Base-by-base conservation (phyloP, 2,888 invertebrate species). In the Hanleya hanleyi region DNA sequence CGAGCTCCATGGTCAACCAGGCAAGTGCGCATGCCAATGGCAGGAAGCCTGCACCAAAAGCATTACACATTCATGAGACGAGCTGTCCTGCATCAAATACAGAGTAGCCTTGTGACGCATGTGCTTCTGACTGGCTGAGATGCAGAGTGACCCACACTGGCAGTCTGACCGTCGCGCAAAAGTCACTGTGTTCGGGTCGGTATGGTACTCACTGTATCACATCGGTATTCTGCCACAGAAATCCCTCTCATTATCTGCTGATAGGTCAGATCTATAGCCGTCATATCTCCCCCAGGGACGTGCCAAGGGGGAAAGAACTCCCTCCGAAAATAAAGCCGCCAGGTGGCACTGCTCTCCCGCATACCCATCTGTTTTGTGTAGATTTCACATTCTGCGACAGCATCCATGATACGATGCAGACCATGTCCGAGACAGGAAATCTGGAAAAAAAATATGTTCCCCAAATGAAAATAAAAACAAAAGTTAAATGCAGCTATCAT, bases 351-450 rank as follows among this genome's bases (percentile, higher is more conserved):
- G 70, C 84, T 85, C 69, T 86, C 86, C 15, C 82, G 79, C 79
- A 86, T 81, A 18, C 86, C 85, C 77, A 84, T 79, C 50, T 81
- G 80, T 38, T 82, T 83, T 35, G 85, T 82, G 71, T 83, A 80
- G 50, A 84, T 84, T 75, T 87, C 87, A 74, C 86, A 86, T 77
- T 87, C 87, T 0, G 84, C 81, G 9, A 87, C 81, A 32, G 87
- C 86, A 67, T 87, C 86, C 83, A 86, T 80, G 6, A 87, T 79
- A 18, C 87, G 74, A 61, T 86, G 85, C 9, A 81, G 69, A 7
- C 86, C 83, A 78, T 85, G 83, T 29, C 87, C 87, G 0, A 87
- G 78, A 69, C 86, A 87, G 0, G 87, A 86, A 67, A 87, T 85
- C 87, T 87, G 75, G 12, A 57, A 38, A 22, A 37, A 67, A 32